These are phyloP conservation scores for Menidia menidia DNA, from an alignment of 2,797 vertebrate species.

Conservation along the genomic window DNA sequence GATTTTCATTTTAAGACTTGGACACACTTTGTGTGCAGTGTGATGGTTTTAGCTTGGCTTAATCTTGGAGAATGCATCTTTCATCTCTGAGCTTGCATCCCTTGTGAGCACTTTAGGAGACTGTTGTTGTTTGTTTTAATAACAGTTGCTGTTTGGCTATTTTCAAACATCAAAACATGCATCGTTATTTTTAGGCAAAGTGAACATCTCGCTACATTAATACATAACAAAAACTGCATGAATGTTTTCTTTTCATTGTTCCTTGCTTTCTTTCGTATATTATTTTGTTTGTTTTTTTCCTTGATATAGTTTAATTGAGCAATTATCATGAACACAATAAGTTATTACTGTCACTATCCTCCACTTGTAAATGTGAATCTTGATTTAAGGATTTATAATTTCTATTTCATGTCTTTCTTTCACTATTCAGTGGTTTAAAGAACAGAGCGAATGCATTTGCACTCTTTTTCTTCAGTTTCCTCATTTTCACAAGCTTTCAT, in stretches of 20 bases:
- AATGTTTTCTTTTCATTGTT: too few species aligned
- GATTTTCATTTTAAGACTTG: neutral
- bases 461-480: constrained; percentile 22
- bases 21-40: neutral
- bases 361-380: neutral
- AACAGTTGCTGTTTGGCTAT: neutral
- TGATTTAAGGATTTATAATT: neutral
- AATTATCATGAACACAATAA: too few species aligned
- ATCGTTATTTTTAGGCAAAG: neutral
- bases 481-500: constrained; percentile 8
- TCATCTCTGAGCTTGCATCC: neutral
- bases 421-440: constrained; percentile 41
- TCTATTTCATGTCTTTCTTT: neutral
- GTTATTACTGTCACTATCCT: too few species aligned
- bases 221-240: too few species aligned
- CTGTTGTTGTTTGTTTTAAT: neutral
- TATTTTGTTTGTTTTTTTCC: too few species aligned
- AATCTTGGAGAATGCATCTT: neutral
- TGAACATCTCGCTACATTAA: too few species aligned
- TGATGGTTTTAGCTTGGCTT: neutral
- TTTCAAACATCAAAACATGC: neutral
- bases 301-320: too few species aligned
- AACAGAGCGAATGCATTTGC: constrained; percentile 16
- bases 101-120: neutral
- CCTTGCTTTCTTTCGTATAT: too few species aligned